phyloP scores from a whole-genome alignment of 2,888 invertebrate species.

The Cosmorhoe ocellata region DNA sequence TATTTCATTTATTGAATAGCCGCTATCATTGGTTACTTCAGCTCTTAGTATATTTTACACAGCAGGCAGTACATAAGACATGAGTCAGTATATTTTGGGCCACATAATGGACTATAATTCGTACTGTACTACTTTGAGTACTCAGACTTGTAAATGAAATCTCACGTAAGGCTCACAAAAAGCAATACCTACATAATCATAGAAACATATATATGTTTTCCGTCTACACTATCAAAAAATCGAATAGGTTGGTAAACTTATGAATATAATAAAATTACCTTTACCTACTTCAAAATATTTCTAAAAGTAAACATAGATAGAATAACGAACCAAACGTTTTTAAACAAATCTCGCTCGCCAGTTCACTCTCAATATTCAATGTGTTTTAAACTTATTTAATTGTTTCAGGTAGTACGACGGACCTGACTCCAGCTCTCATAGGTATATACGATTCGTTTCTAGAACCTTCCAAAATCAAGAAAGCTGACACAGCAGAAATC shows the following conservation, averaged over 20 bases:
- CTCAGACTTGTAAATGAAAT: conserved; percentile 1
- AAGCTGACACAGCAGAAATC: conserved; percentile 55
- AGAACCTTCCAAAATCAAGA: conserved; percentile 69
- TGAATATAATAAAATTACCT: no score
- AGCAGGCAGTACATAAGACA: conserved; percentile 16
- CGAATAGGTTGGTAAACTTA: no score
- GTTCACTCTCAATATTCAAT: no score
- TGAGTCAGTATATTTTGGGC: conserved; percentile 27
- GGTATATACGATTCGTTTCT: conserved; percentile 93
- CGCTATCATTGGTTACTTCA: conserved; percentile 7
- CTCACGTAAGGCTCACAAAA: not conserved
- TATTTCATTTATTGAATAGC: no score
- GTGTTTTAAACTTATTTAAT: conserved; percentile 43
- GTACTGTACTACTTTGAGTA: conserved; percentile 8
- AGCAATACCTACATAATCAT: no score
- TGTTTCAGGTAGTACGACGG: conserved; percentile 91
- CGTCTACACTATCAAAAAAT: no score
- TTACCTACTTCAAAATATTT: no score
- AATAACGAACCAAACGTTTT: no score
- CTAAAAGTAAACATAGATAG: no score
- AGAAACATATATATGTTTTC: no score
- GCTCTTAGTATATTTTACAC: conserved; percentile 4
- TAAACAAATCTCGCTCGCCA: no score
- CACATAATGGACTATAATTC: conserved; percentile 18
- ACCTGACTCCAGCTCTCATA: conserved; percentile 92